Percentiles rank a stretch among this genome's conserved stretches.
phyloP scores from a whole-genome alignment of 2,797 vertebrate genomes.

The Harpagifer antarcticus region DNA sequence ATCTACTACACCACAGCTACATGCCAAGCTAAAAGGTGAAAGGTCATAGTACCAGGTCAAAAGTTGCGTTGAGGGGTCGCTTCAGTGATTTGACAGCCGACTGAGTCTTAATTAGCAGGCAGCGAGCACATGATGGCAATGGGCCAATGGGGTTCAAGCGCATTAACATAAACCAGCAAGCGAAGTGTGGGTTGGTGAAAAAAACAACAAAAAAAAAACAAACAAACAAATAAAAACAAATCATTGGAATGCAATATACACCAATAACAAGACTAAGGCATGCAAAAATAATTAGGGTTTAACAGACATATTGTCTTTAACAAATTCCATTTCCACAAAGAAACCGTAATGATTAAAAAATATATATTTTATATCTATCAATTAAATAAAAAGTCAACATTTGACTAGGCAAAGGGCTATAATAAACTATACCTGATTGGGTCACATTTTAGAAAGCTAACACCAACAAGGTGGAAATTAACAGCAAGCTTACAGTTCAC shows the following conservation, averaged over 20 bases:
- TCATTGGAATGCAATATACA: conserved; percentile 98
- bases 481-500: conserved; percentile 9
- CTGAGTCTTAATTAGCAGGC: conserved; percentile 99
- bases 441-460: conserved; percentile 19
- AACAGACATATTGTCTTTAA: conserved; percentile 52
- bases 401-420: conserved; percentile 28
- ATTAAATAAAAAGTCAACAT: neutral
- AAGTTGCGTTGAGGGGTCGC: conserved; percentile 99
- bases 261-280: conserved; percentile 94
- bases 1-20: conserved; percentile 90
- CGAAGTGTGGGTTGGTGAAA: conserved; percentile 95
- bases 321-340: too few relatives aligned
- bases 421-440: conserved; percentile 27
- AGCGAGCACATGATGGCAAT: conserved; percentile 99
- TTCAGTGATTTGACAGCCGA: conserved; percentile 99
- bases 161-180: conserved; percentile 99
- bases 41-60: conserved; percentile 99
- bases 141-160: conserved; percentile 99
- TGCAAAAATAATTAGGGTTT: conserved; percentile 85
- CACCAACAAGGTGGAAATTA: conserved; percentile 6
- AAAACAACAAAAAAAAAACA: conserved; percentile 74
- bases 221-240: conserved; percentile 93
- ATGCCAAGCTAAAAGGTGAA: conserved; percentile 99
- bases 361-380: too few relatives aligned
- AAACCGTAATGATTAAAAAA: too few relatives aligned